Evolutionary conservation across 1,140 invertebrate genomes (phyloP), one percentile per base, ranked within the genome.

Genomic region (Trichonephila clavata): DNA sequence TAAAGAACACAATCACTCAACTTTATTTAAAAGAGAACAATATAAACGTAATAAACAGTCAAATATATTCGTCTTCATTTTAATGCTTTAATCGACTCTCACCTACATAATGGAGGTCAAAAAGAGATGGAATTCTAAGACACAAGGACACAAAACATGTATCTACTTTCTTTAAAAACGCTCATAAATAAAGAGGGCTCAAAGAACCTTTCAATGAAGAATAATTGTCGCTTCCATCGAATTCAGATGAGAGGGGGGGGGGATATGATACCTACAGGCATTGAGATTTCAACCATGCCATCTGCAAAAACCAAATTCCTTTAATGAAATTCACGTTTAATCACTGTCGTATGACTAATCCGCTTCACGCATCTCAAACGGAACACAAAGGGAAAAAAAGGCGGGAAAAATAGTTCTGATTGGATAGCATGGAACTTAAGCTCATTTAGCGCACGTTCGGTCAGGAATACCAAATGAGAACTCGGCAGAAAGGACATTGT

Each of bases 271-370:
- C 0, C 27, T 20, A 32, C 10, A 77, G 71, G 71, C 71, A 39
- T 14, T 5, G 32, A 32, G 71, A 77, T 77, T 77, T 77, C 71
- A 77, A n/a, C 65, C 24, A 68, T n/a, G 14, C 71, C 71, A 77
- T 77, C 32, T 39, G 71, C 71, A 39, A 77, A 21, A 6, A 27
- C 27, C 32, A 27, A 50, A 84, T 84, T 57, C 50, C 83, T 84
- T 59, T 92, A 92, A 92, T 92, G 90, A 92, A 92, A 92, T 63
- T 84, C 90, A 92, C 80, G 80, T 92, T 92, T 92, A 90, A 92
- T 92, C 90, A 83, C 32, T 92, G 90, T 92, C 90, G 59, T 21
- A 80, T 65, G 57, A 84, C 60, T 63, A 87, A 63, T 57, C 89
- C 89, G 68, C 89, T 80, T 81, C 89, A 80, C 71, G 89, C 68